These are phyloP conservation scores for Luperina testacea DNA, from an alignment of 2,888 invertebrate genomes.

Conservation along the genomic window DNA sequence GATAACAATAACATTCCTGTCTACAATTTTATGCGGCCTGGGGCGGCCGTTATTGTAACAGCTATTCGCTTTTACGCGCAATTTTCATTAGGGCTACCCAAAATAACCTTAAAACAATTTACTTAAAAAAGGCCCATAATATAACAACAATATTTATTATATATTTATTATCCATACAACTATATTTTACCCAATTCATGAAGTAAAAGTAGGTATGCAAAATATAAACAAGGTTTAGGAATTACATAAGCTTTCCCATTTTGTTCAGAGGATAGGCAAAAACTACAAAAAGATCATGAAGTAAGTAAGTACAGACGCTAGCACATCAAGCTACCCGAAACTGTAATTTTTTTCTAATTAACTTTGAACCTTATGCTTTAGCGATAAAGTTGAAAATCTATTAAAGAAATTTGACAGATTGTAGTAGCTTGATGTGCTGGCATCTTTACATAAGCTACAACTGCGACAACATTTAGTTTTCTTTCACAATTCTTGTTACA, in stretches of 20 bases:
- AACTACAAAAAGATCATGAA: background rate
- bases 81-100: background rate
- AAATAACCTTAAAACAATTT: background rate
- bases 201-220: background rate
- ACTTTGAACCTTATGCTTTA: too few species aligned
- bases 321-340: too few species aligned
- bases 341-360: too few species aligned
- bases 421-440: too few species aligned
- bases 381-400: too few species aligned
- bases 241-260: background rate
- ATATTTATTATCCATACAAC: too few species aligned
- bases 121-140: background rate
- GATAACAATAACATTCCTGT: background rate
- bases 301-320: too few species aligned
- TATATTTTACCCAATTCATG: background rate
- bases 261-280: background rate
- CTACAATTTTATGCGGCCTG: background rate
- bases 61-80: background rate
- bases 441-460: background rate
- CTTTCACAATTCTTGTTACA: background rate
- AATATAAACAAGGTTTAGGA: background rate
- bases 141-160: too few species aligned
- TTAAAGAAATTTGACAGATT: too few species aligned
- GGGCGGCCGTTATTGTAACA: background rate
- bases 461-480: background rate